These are phyloP conservation scores for Excalfactoria chinensis DNA, from an alignment of 2,113 vertebrate species.

Conservation along the genomic window DNA sequence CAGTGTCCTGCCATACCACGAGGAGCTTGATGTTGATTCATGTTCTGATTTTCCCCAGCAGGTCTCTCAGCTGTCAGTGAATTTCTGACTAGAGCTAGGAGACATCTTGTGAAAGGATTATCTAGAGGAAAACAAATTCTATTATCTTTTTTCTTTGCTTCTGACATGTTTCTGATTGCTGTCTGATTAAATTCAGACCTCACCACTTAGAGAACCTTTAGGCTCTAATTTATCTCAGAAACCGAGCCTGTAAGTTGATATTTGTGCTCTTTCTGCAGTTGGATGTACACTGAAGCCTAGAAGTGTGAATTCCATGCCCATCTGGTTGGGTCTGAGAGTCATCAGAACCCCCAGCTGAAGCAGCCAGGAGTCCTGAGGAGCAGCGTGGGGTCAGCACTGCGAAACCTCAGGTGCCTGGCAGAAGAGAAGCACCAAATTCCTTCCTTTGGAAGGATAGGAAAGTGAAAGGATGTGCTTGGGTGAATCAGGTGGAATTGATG, in stretches of 20 bases:
- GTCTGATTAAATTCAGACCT: neutral
- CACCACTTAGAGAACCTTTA: neutral
- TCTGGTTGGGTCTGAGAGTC: conserved; percentile 77
- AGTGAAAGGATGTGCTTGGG: conserved; percentile 5
- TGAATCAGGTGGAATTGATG: neutral
- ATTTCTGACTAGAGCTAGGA: neutral
- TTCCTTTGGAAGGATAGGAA: conserved; percentile 80
- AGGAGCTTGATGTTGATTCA: neutral
- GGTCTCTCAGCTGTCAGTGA: neutral
- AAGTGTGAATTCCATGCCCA: conserved; percentile 79
- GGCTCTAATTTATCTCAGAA: conserved; percentile 15
- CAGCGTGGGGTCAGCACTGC: conserved; percentile 79
- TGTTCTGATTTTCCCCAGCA: neutral
- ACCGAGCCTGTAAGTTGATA: neutral
- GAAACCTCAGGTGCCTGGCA: conserved; percentile 77
- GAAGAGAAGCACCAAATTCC: conserved; percentile 72
- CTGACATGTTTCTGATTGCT: neutral
- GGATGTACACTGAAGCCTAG: conserved; percentile 77
- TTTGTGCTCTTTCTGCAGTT: conserved; percentile 45
- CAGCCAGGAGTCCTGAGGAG: conserved; percentile 77
- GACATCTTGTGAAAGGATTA: neutral
- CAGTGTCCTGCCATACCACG: neutral
- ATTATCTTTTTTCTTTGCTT: neutral
- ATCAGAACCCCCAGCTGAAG: conserved; percentile 79
- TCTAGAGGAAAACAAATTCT: neutral